Evolutionary conservation across 2,113 vertebrate species (phyloP).

Genomic region (Thinocorus orbignyianus): DNA sequence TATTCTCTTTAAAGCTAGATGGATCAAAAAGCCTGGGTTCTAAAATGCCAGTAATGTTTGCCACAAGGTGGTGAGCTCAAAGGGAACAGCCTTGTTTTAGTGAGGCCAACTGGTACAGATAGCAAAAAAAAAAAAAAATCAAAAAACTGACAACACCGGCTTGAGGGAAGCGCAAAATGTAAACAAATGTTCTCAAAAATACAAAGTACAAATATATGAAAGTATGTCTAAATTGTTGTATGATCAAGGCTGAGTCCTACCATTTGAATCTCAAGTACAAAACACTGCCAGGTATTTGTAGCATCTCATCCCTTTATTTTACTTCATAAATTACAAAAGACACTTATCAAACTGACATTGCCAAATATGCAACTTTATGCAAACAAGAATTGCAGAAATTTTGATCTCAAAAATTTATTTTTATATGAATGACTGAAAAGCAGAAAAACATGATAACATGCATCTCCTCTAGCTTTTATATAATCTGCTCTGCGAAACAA

Average conservation of each 20-base stretch:
- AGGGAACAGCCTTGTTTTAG: not conserved
- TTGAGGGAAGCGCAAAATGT: not conserved
- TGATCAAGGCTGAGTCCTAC: not conserved
- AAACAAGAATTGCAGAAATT: not conserved
- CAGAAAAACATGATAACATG: not conserved
- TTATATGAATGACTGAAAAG: not conserved
- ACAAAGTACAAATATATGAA: not conserved
- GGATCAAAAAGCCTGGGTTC: not conserved
- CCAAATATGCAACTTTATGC: not conserved
- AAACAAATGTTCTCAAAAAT: not conserved
- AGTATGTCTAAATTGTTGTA: not conserved
- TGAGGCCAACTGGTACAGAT: not conserved
- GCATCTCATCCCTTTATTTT: not conserved
- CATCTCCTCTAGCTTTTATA: not conserved
- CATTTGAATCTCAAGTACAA: not conserved
- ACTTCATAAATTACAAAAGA: not conserved
- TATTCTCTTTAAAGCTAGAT: not conserved
- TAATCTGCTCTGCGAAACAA: not conserved
- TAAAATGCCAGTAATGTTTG: not conserved
- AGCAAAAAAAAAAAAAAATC: not conserved
- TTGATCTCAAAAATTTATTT: not conserved
- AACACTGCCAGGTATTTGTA: not conserved
- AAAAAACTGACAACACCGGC: not conserved
- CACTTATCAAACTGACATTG: not conserved
- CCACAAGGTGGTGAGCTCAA: not conserved